Percentiles rank a stretch among this genome's conserved stretches.
Evolutionary conservation across 1,140 invertebrate species (phyloP).

Genomic region (Dysdera silvatica): DNA sequence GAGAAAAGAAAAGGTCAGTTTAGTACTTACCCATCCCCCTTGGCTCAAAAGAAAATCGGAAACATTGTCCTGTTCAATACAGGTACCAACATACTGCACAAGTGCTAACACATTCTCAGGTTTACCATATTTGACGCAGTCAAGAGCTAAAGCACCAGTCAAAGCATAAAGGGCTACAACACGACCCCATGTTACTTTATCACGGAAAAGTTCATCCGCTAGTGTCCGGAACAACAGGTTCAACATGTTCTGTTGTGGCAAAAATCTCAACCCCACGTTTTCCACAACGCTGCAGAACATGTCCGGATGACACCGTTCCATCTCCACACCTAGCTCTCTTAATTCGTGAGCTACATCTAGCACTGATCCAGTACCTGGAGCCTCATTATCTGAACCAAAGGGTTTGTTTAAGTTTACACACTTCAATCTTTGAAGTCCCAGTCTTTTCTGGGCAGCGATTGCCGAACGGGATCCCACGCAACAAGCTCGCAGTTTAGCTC

Average conservation of each 20-base stretch:
- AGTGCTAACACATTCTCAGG: constrained; percentile 55
- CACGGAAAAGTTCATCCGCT: constrained; percentile 52
- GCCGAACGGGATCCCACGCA: constrained; percentile 59
- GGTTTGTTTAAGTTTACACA: too few species aligned
- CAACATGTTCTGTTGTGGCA: constrained; percentile 50
- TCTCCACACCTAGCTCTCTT: constrained; percentile 29
- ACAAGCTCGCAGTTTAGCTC: too few species aligned
- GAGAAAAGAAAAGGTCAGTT: too few species aligned
- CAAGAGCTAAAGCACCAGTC: constrained; percentile 59
- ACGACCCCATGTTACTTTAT: constrained; percentile 56
- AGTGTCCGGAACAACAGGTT: constrained; percentile 52
- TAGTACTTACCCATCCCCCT: constrained; percentile 65
- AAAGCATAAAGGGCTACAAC: constrained; percentile 59
- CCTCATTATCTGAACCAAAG: constrained; percentile 24
- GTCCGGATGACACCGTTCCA: constrained; percentile 45
- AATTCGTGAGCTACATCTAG: constrained; percentile 32
- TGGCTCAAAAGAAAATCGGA: constrained; percentile 60
- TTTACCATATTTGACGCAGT: constrained; percentile 50
- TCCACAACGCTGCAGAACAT: constrained; percentile 53
- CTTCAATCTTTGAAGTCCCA: constrained; percentile 58
- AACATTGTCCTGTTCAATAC: constrained; percentile 58
- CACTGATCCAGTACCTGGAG: constrained; percentile 36
- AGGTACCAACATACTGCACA: constrained; percentile 53
- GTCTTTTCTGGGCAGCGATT: constrained; percentile 57
- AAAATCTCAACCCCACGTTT: constrained; percentile 46